These are phyloP conservation scores for Gymnorhina tibicen DNA, from an alignment of 2,113 vertebrate species.

Conservation along the genomic window DNA sequence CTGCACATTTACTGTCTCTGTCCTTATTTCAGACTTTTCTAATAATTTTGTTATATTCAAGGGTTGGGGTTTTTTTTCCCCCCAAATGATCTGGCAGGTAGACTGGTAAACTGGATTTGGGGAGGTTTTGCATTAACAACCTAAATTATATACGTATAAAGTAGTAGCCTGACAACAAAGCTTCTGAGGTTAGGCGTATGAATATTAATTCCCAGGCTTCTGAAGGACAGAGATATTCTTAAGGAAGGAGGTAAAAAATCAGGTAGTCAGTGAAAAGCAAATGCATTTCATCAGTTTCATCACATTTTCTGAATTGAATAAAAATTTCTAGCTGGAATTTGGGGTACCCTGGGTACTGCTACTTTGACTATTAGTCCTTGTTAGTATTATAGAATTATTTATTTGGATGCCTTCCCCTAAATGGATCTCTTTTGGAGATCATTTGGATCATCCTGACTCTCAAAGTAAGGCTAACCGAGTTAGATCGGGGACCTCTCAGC, in stretches of 20 bases:
- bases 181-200: neutral
- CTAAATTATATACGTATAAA: neutral
- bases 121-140: neutral
- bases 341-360: neutral
- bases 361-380: neutral
- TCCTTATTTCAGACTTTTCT: neutral
- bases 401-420: neutral
- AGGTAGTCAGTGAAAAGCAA: neutral
- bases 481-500: neutral
- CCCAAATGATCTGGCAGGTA: neutral
- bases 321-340: neutral
- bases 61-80: accelerated
- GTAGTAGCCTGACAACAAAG: neutral
- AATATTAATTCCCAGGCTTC: neutral
- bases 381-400: neutral
- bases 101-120: neutral
- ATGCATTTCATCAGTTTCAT: neutral
- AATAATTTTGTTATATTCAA: neutral
- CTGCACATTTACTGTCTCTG: neutral
- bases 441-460: neutral
- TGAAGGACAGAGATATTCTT: neutral
- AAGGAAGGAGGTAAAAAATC: neutral
- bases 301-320: neutral
- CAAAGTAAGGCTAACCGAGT: neutral
- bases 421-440: neutral